Evolutionary conservation across 2,888 invertebrate genomes (phyloP), one percentile per base, ranked within the genome.

Genomic region (Drosophila rubida): DNA sequence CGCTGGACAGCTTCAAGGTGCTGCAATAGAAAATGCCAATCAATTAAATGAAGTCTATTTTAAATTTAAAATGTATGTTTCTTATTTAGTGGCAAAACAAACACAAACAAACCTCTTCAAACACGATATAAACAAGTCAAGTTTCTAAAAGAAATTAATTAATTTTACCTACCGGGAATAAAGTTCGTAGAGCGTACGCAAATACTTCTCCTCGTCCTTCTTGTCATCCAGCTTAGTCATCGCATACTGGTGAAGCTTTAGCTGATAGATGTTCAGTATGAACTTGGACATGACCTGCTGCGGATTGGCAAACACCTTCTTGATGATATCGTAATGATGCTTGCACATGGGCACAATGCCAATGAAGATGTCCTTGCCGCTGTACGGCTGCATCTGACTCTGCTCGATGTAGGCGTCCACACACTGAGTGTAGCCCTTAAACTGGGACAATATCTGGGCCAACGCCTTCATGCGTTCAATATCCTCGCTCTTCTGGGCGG

Each of bases 241-340:
- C 25, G 98, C 95, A 89, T 96, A 96, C 89, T 97, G 97, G 93
- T 96, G 95, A 41, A 97, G 93, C 91, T 97, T 97, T 6, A 97
- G 93, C 81, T 97, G 97, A 92, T 98, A 99, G 68, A 99, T 96
- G 91, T 98, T 98, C 14, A 99, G 93, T 45, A 99, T 97, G 92
- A 99, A 98, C 93, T 99, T 99, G 63, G 97, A 96, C 97, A 99
- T 98, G 7, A 99, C 98, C 93, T 97, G 97, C 78, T 98, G 97
- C 0, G 98, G 98, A 92, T 97, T 98, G 5, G 95, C 95, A 91
- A 99, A 99, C 1, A 99, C 98, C 89, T 96, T 95, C 89, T 95
- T 95, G 70, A 97, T 96, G 69, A 96, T 94, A 83, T 95, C 94
- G 91, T 97, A 94, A 92, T 97, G 98, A 89, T 95, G 96, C 82